Evolutionary conservation across 2,888 invertebrate species (phyloP), one percentile per base, ranked within the genome.

Genomic region (Hoplodrina blanda): DNA sequence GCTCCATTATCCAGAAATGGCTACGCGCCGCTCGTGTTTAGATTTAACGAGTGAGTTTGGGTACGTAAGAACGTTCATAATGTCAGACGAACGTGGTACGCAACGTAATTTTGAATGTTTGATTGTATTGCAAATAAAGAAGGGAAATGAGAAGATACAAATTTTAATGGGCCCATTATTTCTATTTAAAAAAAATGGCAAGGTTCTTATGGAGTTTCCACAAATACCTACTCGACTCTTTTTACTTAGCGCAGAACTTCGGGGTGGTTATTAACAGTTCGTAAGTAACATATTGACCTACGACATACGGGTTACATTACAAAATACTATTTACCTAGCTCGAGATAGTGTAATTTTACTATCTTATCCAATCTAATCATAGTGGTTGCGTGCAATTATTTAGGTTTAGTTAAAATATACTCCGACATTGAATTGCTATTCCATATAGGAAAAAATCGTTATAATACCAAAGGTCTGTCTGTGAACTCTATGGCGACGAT

Each of bases 1-100:
- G 92, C 88, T 87, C 91, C 94, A 93, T 93, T 94, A 94, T 93
- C 93, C 94, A 93, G 94, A 92, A 94, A 94, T 93, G 94, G 94
- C 89, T 88, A 87, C 91, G 90, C 86, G 83, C 79, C 87, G 90
- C 87, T 90, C 91, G 90, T 93, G 93, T 93, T 93, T 92, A 86
- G 89, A 88, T 93, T 94, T 90, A 91, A 92, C 91, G 90, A 90
- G 85, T 85, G 86, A 87, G 88, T 90, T 91, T 90, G 87, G 79
- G 76, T 85, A 72, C 72, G 76, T 69, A 64, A 20, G 69, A 74
- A 74, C 61, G 71, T 50, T 52, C 70, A 55, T 71, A n/a, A 71
- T 65, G 83, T 77, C 76, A 83, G 67, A 63, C 65, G 66, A 79
- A 79, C 71, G 80, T 81, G 83, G 57, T 84, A 70, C 73, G 78